These are phyloP conservation scores for Phocides pigmalion DNA, from an alignment of 1,140 invertebrate species.

Conservation along the genomic window DNA sequence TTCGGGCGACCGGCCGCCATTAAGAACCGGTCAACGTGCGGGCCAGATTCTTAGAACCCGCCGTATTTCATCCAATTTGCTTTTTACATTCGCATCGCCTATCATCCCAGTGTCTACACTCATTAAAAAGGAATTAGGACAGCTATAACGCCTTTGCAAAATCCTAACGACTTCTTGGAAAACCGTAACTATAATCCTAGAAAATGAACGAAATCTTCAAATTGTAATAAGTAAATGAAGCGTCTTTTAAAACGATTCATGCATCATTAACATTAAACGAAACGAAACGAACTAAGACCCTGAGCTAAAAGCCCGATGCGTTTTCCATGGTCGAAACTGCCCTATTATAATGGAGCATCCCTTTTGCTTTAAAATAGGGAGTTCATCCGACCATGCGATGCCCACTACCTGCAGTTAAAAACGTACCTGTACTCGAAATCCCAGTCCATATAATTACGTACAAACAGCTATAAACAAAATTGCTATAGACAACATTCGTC, in stretches of 20 bases:
- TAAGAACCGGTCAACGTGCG: constrained; percentile 44
- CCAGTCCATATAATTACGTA: constrained; percentile 66
- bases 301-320: constrained; percentile 48
- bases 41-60: constrained; percentile 43
- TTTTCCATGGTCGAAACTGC: constrained; percentile 58
- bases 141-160: not conserved
- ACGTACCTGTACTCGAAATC: constrained; percentile 73
- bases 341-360: constrained; percentile 63
- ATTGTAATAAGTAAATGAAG: constrained; percentile 19
- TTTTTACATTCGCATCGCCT: constrained; percentile 44
- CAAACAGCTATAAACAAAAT: constrained; percentile 65
- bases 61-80: constrained; percentile 45
- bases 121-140: constrained; percentile 52
- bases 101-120: constrained; percentile 28
- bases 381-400: constrained; percentile 71
- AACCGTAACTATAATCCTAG: not conserved
- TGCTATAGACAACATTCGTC: constrained; percentile 56
- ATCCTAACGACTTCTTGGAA: not conserved
- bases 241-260: constrained; percentile 43
- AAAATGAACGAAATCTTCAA: not conserved
- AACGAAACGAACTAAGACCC: constrained; percentile 62
- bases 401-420: constrained; percentile 67
- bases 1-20: constrained; percentile 38
- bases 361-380: constrained; percentile 69
- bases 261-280: constrained; percentile 63